Base-by-base conservation (phyloP, 2,888 invertebrate genomes). In the Heliconius ethilla region DNA sequence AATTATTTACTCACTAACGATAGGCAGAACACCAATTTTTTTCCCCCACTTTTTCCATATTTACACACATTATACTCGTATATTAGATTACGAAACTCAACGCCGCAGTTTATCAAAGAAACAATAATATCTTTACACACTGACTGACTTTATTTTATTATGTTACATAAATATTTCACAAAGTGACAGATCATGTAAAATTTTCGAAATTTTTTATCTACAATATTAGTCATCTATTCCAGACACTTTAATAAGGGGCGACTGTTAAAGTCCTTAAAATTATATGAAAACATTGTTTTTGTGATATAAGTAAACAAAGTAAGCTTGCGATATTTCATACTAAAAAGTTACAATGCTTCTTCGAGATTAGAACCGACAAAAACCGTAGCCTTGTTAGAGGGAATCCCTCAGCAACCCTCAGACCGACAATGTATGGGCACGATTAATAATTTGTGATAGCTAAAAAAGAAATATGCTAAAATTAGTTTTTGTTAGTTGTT, bases 361-460 rank as follows among this genome's bases (percentile, higher is more conserved):
- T 37, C 70, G 33, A 77, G 80, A 80, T 80, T 80, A 78, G 76
- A 63, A 27, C 45, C 59, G 74, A 65, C 85, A 90, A 92, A 93
- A 94, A 94, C 93, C 90, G n/a, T 59, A 90, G 86, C 89, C 92
- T 92, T 91, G 90, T 92, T 92, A 92, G 89, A 86, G 89, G 86
- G 87, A 86, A 86, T 86, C 87, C 86, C 86, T 85, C 85, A 84
- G 37, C 62, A 29, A 90, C 87, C 87, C 87, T 84, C 84, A 92
- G 93, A 93, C 92, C 90, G 87, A 85, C 86, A 88, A 92, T 92
- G 88, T 92, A 92, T 92, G 91, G 87, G 86, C 83, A 83, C 90
- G 85, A 93, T 93, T 94, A 91, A 92, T 93, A 91, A 93, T 92
- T 93, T 92, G 85, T 83, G 88, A 88, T 84, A 79, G 78, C 86